Percentiles rank a stretch among this genome's conserved stretches.
Evolutionary conservation across 30 jellyfish, hydroid and myxozoan species (phyloP).

Genomic region (Aurelia coerulea): DNA sequence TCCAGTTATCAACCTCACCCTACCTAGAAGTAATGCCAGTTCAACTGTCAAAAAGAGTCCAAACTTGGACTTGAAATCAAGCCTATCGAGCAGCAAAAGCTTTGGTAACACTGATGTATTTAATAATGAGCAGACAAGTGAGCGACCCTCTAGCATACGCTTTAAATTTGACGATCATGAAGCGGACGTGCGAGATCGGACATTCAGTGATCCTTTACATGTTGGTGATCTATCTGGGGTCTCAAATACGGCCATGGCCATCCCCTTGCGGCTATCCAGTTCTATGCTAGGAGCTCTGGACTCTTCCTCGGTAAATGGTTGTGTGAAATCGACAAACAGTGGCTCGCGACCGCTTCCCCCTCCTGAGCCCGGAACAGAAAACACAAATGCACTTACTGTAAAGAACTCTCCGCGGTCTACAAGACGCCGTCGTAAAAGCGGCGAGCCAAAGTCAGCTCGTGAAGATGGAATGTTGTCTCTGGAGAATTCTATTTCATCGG

Average conservation of each 20-base stretch:
- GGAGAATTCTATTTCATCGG: too few relatives aligned
- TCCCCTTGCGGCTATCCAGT: background rate
- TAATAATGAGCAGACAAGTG: background rate
- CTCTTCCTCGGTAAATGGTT: too few relatives aligned
- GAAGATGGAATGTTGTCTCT: background rate
- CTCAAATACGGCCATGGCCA: slow-evolving; percentile 13
- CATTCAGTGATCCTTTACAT: slow-evolving; percentile 19
- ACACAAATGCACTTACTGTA: slow-evolving; percentile 25
- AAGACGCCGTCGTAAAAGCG: slow-evolving; percentile 31
- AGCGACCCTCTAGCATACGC: slow-evolving; percentile 22
- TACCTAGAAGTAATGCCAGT: too few relatives aligned
- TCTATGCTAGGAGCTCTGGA: background rate
- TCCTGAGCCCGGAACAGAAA: slow-evolving; percentile 54
- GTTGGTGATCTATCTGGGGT: slow-evolving; percentile 25
- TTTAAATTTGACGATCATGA: slow-evolving; percentile 5
- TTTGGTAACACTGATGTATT: background rate
- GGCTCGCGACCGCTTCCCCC: slow-evolving; percentile 43
- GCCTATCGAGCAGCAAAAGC: background rate
- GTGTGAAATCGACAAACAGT: background rate
- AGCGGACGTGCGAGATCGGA: slow-evolving; percentile 6
- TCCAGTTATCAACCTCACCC: background rate
- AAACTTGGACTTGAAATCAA: background rate
- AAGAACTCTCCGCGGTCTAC: slow-evolving; percentile 31
- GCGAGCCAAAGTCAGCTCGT: background rate
- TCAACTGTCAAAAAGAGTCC: background rate